Evolutionary conservation across 2,888 invertebrate species (phyloP).

Genomic region (Agrotis clavis): DNA sequence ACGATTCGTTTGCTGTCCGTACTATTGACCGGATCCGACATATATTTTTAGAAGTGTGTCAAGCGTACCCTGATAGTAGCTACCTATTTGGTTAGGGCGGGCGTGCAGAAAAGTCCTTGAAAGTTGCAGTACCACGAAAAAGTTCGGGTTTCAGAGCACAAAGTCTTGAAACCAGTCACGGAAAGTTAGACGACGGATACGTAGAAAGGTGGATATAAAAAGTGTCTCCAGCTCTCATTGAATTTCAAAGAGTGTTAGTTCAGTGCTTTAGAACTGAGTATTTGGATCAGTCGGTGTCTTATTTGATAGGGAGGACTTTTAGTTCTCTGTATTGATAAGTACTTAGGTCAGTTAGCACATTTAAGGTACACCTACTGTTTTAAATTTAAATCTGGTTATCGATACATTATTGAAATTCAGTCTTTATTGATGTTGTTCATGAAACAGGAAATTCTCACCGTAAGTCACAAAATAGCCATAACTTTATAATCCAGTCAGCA

Average conservation of each 20-base stretch:
- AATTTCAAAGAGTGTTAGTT: constrained; percentile 46
- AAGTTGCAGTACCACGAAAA: constrained; percentile 23
- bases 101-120: background rate
- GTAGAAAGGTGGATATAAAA: background rate
- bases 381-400: too few relatives aligned
- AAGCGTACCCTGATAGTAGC: background rate
- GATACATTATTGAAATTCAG: too few relatives aligned
- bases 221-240: constrained; percentile 20
- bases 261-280: constrained; percentile 14
- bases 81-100: background rate
- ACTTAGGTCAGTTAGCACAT: background rate
- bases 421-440: too few relatives aligned
- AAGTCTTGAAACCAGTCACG: constrained; percentile 33
- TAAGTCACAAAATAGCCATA: too few relatives aligned
- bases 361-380: background rate
- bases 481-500: background rate
- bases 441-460: too few relatives aligned
- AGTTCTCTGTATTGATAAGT: background rate
- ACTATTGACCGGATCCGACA: too few relatives aligned
- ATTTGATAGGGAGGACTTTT: background rate
- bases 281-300: constrained; percentile 10
- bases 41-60: too few relatives aligned
- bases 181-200: constrained; percentile 24
- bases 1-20: too few relatives aligned
- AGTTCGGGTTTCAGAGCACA: constrained; percentile 12